Percentiles rank a stretch among this genome's conserved stretches.
Conservation (phyloP, 2,888 invertebrate species). For the Xestia xanthographa region DNA sequence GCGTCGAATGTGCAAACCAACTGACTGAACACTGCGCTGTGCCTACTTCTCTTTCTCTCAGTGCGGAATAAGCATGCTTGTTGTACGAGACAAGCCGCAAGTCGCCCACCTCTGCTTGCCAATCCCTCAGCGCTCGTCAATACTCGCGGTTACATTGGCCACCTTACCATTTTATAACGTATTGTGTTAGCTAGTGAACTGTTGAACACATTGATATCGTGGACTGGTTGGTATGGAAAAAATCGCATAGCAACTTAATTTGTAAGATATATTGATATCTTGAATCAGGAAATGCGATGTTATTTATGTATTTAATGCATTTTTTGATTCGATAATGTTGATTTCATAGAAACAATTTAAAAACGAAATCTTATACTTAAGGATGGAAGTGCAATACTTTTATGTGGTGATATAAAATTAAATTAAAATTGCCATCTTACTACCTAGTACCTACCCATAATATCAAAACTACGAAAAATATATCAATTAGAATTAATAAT, state of each 20-base stretch:
- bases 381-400: background rate
- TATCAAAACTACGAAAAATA: background rate
- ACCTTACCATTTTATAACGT: slow-evolving; percentile 48
- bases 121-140: slow-evolving; percentile 48
- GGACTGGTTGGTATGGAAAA: background rate
- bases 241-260: background rate
- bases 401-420: background rate
- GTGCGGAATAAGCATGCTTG: slow-evolving; percentile 79
- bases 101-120: slow-evolving; percentile 61
- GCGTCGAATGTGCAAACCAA: slow-evolving; percentile 89
- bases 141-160: slow-evolving; percentile 47
- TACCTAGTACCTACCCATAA: too few relatives aligned
- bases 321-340: background rate
- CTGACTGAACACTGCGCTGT: slow-evolving; percentile 85
- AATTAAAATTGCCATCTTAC: slow-evolving; percentile 1
- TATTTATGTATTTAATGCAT: background rate
- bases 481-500: background rate
- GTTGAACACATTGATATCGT: slow-evolving; percentile 7
- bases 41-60: slow-evolving; percentile 87
- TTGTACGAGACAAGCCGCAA: slow-evolving; percentile 74
- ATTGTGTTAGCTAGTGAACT: slow-evolving; percentile 44
- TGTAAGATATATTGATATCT: background rate
- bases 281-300: slow-evolving; percentile 4
- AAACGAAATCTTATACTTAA: background rate
- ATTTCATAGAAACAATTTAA: background rate